Base-by-base conservation (phyloP, 2,797 vertebrate species). In the Brachymystax lenok region DNA sequence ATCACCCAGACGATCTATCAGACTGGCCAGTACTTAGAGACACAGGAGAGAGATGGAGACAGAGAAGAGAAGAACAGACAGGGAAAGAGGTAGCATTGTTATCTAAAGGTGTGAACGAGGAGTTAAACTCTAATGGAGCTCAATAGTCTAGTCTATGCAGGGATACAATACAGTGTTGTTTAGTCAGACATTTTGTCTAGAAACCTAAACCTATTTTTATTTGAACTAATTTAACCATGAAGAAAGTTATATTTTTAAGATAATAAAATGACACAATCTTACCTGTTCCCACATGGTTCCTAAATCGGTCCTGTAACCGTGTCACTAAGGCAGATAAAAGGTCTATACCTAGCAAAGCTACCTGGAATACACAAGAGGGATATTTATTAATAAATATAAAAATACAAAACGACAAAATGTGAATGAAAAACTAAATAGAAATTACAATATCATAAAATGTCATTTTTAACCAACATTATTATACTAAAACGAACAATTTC, bases 1-100 rank as follows among this genome's bases (percentile, higher is more conserved):
- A 79, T 99, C 98, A 69, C 98, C 98, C 88, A 99, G 87, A 70
- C 98, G 95, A 91, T 99, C 98, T 33, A 98, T 96, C 82, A 99
- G 93, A 93, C 96, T 99, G 21, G 97, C 97, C 88, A 99, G 92
- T 86, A 98, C 98, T 99, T 99, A 83, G 52, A 52, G 5, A 61
- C 30, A 66, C 2, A 17, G 24, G 27, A 79, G 4, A 54, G 40
- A 71, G 14, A 56, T 66, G 16, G 52, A 19, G 52, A 61, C 10
- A 63, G 33, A 56, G 3, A 12, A 27, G 28, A 78, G 4, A 59
- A 3, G 71, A 63, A 28, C n/a, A 67, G 24, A 17, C 24, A 19
- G n/a, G 16, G n/a, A 8, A 19, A 30, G 17, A 46, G 50, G 19
- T 7, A 46, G 40, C 40, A 46, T 46, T 46, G 7, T 5, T 52